Evolutionary conservation across 2,113 vertebrate species (phyloP), one percentile per base, ranked within the genome.

Genomic region (Pungitius pungitius): DNA sequence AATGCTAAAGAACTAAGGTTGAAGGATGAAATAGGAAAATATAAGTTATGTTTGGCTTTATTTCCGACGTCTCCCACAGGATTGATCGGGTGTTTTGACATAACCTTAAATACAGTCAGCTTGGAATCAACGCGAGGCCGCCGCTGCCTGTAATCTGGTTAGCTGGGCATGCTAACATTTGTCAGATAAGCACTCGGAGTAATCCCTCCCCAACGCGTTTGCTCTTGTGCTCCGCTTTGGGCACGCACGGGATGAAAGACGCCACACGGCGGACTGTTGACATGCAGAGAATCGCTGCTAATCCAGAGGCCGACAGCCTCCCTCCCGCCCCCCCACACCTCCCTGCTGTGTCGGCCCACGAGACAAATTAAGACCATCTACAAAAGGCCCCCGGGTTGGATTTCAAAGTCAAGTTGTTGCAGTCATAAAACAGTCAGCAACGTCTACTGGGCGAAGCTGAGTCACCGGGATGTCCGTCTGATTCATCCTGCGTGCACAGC

Each of bases 401-500:
- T 63, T 73, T 47, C 17, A 63, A 51, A 73, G 9, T 74, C 43
- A 27, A 33, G 9, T 43, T 81, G 49, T 22, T 78, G 26, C 45
- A 37, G 43, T 35, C 26, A 37, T 62, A 73, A 60, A 80, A 43
- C 58, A 68, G 51, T 55, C 45, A 20, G 20, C 49, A 27, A 4
- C 12, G 39, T 60, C 42, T 33, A 20, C 47, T 52, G 39, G 68
- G 62, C 40, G 33, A n/a, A 56, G 63, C 72, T 77, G 71, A 79
- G 49, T 81, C 78, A 82, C 76, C 40, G 33, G 37, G 35, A 68
- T 56, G 63, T 61, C 66, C 15, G 24, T 63, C 49, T 20, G 12
- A 83, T 81, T 73, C 37, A 75, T 84, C 33, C 33, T 70, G 54
- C 57, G 54, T 72, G 67, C 37, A 10, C 77, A 43, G 60, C 27